Evolutionary conservation across 2,113 vertebrate genomes (phyloP).

Genomic region (Aplodontia rufa): DNA sequence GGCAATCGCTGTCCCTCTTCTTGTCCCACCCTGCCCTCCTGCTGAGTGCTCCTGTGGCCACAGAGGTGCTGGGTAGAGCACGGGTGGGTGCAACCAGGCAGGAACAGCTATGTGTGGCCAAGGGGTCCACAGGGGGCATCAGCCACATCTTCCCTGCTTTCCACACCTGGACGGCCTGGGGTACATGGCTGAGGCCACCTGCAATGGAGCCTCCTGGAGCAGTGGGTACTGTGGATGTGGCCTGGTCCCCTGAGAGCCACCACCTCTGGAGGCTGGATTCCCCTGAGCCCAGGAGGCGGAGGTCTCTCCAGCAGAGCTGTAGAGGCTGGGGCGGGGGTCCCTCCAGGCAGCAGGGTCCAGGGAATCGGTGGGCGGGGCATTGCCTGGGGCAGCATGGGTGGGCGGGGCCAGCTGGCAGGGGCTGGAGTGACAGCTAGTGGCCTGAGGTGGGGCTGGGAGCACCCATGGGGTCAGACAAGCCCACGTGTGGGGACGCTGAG

Average conservation of each 20-base stretch:
- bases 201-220: neutral
- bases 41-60: neutral
- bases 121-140: fast-evolving
- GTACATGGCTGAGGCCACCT: neutral
- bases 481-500: fast-evolving
- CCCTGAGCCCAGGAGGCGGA: neutral
- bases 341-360: no score
- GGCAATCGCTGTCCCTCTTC: neutral
- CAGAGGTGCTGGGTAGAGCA: neutral
- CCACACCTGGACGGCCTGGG: neutral
- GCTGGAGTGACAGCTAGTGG: neutral
- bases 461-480: neutral
- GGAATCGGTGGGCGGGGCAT: no score
- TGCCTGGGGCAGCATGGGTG: fast-evolving
- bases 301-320: neutral
- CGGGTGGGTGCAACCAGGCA: neutral
- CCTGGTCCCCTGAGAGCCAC: neutral
- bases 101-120: neutral
- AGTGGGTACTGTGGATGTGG: fast-evolving
- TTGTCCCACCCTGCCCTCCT: neutral
- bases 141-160: fast-evolving
- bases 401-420: neutral
- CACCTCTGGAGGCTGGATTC: neutral
- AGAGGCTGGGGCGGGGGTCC: neutral
- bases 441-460: neutral